phyloP scores from a whole-genome alignment of 92 coral and sea anemone genomes.

The Parazoanthus atlanticus region DNA sequence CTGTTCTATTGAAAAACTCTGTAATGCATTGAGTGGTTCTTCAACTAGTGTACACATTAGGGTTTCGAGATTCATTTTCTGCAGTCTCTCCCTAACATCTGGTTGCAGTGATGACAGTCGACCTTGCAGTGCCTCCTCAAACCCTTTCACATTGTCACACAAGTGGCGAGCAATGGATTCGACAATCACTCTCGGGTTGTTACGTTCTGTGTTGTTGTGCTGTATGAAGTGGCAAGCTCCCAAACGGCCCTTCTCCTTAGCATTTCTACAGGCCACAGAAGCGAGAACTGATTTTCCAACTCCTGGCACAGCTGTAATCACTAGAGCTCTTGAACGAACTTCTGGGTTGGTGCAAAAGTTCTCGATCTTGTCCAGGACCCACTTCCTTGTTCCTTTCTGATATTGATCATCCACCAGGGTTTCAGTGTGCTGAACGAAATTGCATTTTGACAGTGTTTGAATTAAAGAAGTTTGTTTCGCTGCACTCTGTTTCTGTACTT shows the following conservation, averaged over 20 bases:
- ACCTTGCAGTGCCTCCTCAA: neutral
- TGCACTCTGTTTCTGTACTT: neutral
- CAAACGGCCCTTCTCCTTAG: neutral
- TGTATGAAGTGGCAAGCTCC: too few species aligned
- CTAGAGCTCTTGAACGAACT: neutral
- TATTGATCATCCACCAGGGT: neutral
- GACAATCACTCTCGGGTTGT: slow-evolving; percentile 20
- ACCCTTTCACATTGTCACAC: slow-evolving; percentile 14
- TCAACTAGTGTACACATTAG: neutral
- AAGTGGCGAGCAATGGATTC: neutral
- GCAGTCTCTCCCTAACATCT: neutral
- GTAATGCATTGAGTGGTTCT: neutral
- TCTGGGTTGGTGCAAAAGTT: neutral
- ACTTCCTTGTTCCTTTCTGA: slow-evolving; percentile 4
- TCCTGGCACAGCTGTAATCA: too few species aligned
- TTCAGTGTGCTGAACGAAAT: neutral
- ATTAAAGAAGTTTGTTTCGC: neutral
- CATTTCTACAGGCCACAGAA: neutral
- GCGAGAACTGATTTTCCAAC: too few species aligned
- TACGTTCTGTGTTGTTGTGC: too few species aligned
- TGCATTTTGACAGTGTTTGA: neutral
- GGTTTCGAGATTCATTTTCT: slow-evolving; percentile 10
- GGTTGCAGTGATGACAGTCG: neutral
- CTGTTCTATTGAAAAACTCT: neutral
- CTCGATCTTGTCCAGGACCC: neutral